A percentile compares a stretch with the other conserved stretches of the same genome.
These are phyloP conservation scores for Bovichtus diacanthus DNA, from an alignment of 2,797 vertebrate species.

Conservation along the genomic window DNA sequence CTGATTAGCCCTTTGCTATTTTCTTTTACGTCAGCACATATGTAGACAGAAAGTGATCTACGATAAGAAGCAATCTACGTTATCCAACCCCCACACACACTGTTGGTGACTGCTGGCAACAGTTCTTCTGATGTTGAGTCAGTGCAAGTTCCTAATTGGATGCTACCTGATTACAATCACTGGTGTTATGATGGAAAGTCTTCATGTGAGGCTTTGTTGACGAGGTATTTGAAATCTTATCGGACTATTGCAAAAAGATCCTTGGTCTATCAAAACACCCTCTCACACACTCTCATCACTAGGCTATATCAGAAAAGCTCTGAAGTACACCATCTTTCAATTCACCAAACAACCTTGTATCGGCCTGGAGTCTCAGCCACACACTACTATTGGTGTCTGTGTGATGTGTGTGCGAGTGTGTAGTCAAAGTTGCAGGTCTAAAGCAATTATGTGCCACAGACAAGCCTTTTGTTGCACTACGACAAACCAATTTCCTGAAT, in stretches of 20 bases:
- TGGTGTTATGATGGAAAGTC: conserved; percentile 30
- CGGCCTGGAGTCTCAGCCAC: conserved; percentile 31
- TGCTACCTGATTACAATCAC: conserved; percentile 58
- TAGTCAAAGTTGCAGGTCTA: conserved; percentile 57
- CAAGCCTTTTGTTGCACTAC: conserved; percentile 72
- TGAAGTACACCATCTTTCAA: conserved; percentile 65
- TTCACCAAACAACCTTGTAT: conserved; percentile 47
- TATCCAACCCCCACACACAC: conserved; percentile 11
- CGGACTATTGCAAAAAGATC: conserved; percentile 30
- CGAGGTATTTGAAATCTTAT: conserved; percentile 56
- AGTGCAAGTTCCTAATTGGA: conserved; percentile 56
- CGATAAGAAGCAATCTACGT: conserved; percentile 23
- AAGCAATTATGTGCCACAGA: conserved; percentile 67
- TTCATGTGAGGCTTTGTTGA: conserved; percentile 52
- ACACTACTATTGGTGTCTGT: conserved; percentile 13
- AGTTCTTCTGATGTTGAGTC: conserved; percentile 49
- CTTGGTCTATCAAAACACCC: conserved; percentile 41
- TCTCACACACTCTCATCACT: conserved; percentile 38
- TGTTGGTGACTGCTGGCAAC: conserved; percentile 5
- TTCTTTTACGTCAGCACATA: conserved; percentile 45
- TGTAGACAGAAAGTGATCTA: conserved; percentile 31
- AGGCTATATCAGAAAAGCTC: conserved; percentile 60
- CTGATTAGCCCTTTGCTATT: conserved; percentile 18
- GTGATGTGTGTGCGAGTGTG: conserved; percentile 3
- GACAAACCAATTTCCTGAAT: conserved; percentile 81